Evolutionary conservation across 2,797 vertebrate genomes (phyloP).

Genomic region (Bradypodion ventrale): DNA sequence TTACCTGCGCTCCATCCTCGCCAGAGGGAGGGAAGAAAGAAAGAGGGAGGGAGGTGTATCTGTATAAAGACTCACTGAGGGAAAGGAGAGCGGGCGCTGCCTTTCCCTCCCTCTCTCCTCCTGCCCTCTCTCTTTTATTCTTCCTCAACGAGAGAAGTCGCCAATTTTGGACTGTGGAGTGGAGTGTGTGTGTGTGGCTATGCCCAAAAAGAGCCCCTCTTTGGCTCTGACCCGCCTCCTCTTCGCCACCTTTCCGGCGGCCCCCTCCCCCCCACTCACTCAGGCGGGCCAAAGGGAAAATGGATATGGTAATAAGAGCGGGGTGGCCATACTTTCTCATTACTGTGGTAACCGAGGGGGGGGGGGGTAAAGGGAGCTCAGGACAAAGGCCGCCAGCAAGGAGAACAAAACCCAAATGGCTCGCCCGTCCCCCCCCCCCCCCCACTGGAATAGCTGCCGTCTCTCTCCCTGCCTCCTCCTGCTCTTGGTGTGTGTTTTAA

Average conservation of each 20-base stretch:
- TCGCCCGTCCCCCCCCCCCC: too few species aligned
- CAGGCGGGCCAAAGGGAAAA: constrained; percentile 22
- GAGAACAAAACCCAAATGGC: constrained; percentile 30
- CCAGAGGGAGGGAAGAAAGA: neutral
- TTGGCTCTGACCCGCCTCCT: neutral
- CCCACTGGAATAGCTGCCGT: constrained; percentile 29
- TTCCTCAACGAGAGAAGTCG: neutral
- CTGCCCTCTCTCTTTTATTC: neutral
- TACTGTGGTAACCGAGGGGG: constrained; percentile 51
- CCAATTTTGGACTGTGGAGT: neutral
- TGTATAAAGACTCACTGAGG: neutral
- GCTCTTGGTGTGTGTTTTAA: neutral
- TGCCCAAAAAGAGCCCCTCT: neutral
- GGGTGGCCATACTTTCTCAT: constrained; percentile 43
- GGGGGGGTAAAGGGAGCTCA: constrained; percentile 33
- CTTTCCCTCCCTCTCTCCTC: too few species aligned
- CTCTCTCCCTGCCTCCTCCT: neutral
- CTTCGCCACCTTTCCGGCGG: too few species aligned
- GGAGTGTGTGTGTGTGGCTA: too few species aligned
- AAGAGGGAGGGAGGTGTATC: neutral
- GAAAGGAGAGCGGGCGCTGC: neutral
- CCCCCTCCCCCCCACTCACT: neutral
- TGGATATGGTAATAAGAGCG: constrained; percentile 42
- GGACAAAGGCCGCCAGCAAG: constrained; percentile 37
- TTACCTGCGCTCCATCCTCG: constrained; percentile 46